Conservation (phyloP, 92 coral and sea anemone species). For the Palythoa grandis region DNA sequence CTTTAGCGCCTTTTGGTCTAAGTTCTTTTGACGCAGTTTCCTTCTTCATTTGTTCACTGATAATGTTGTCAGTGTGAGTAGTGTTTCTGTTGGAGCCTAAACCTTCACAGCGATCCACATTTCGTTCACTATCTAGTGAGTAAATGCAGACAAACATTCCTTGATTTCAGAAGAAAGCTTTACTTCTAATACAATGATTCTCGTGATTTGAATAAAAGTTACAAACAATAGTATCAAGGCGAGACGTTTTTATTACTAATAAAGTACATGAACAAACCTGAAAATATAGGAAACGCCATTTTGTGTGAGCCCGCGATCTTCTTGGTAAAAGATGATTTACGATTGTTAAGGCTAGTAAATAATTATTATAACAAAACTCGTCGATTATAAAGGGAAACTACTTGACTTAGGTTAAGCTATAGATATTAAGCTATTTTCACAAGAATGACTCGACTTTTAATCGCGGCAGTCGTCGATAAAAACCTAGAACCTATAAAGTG, state of each 20-base stretch:
- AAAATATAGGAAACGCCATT: not conserved
- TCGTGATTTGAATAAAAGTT: not conserved
- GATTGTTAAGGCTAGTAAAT: no score
- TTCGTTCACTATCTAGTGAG: not conserved
- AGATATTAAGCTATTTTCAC: no score
- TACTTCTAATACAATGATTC: not conserved
- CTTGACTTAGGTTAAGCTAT: no score
- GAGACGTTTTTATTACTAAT: no score
- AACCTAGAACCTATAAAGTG: not conserved
- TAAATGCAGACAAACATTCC: not conserved
- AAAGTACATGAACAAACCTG: not conserved
- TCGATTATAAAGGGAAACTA: no score
- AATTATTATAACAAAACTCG: no score
- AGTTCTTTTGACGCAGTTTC: not conserved
- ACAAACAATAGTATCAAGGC: not conserved
- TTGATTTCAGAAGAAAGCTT: not conserved
- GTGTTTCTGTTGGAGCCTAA: not conserved
- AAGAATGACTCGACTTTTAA: no score
- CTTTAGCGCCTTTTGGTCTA: not conserved
- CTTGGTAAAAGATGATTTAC: no score
- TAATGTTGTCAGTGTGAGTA: not conserved
- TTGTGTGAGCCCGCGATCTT: not conserved
- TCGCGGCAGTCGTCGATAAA: no score
- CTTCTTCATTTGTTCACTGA: not conserved
- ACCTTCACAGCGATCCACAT: not conserved